Base-by-base conservation (phyloP, 2,113 vertebrate species). In the Limanda limanda region DNA sequence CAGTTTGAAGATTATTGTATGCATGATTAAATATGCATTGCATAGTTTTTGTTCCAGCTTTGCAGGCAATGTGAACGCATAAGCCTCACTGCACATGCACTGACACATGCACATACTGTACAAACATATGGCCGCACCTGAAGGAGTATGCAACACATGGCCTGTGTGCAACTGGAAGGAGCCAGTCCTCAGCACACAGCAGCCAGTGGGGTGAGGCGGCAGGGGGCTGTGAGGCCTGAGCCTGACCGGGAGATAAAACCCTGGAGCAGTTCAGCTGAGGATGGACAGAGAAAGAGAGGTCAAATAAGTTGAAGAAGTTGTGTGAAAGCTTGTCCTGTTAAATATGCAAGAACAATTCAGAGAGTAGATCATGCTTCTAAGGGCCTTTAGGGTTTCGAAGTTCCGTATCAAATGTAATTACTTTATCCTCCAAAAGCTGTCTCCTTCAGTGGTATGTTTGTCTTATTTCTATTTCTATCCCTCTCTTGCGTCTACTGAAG, bases 91-190 rank as follows among this genome's bases (percentile, higher is more conserved):
- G 74, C 70, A 77, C 63, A 62, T 78, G 69, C 69, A 58, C 52
- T 67, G 54, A 61, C 60, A 73, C 76, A 75, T 72, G 40, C 42
- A 63, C 18, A 56, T 20, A 71, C 20, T 58, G 37, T 64, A 52
- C 58, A 79, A 73, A 78, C 70, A 69, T 76, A 68, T 47, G 35
- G 71, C 42, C 86, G 51, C 74, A 95, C 94, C 94, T 94, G 89
- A 94, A 95, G 58, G 93, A 95, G 79, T 94, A 95, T 5, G 92
- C 91, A 35, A 95, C 84, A 86, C 94, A 95, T 3, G 74, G 71
- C 27, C 27, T n/a, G 20, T 74, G 60, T 45, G 25, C 59, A 61
- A 62, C 72, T 27, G 92, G 92, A 74, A 94, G 74, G 56, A 91
- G 88, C 92, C 93, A 93, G 75, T 91, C 87, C 60, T 94, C 91